Evolutionary conservation across 2,888 invertebrate genomes (phyloP).

Genomic region (Platerodrilus igneus): DNA sequence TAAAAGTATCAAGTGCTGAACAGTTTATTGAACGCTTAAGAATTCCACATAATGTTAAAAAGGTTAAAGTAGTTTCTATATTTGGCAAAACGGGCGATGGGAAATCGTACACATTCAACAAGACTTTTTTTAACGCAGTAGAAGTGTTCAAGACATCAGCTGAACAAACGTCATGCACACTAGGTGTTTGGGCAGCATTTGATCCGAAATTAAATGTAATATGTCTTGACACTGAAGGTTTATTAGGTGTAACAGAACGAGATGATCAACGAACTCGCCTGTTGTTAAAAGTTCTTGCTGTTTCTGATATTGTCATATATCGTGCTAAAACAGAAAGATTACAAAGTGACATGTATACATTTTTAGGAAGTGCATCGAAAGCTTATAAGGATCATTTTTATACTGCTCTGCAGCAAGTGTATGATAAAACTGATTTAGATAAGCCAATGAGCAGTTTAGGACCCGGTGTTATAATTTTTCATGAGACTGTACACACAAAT

Average conservation of each 20-base stretch:
- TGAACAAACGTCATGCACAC: constrained; percentile 65
- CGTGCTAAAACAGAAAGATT: constrained; percentile 70
- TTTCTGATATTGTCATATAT: constrained; percentile 76
- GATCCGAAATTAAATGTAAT: constrained; percentile 61
- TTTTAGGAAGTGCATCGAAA: constrained; percentile 70
- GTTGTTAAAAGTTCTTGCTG: constrained; percentile 72
- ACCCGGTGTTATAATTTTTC: constrained; percentile 73
- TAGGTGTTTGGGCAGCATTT: constrained; percentile 75
- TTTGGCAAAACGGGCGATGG: constrained; percentile 84
- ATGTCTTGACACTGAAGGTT: constrained; percentile 76
- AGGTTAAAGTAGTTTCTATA: constrained; percentile 75
- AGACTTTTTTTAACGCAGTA: constrained; percentile 60
- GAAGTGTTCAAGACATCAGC: constrained; percentile 63
- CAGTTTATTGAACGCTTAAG: constrained; percentile 52
- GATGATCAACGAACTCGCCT: constrained; percentile 64
- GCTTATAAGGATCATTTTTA: constrained; percentile 71
- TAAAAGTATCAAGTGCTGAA: constrained; percentile 55
- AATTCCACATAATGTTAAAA: constrained; percentile 49
- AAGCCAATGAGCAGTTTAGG: constrained; percentile 57
- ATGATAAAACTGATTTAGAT: constrained; percentile 31
- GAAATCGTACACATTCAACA: constrained; percentile 74
- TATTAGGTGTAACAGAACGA: constrained; percentile 58
- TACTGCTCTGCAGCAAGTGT: constrained; percentile 49
- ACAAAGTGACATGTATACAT: constrained; percentile 71
- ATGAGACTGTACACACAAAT: constrained; percentile 71